These are phyloP conservation scores for Bagarius yarrelli DNA, from an alignment of 2,113 vertebrate genomes.

Conservation along the genomic window DNA sequence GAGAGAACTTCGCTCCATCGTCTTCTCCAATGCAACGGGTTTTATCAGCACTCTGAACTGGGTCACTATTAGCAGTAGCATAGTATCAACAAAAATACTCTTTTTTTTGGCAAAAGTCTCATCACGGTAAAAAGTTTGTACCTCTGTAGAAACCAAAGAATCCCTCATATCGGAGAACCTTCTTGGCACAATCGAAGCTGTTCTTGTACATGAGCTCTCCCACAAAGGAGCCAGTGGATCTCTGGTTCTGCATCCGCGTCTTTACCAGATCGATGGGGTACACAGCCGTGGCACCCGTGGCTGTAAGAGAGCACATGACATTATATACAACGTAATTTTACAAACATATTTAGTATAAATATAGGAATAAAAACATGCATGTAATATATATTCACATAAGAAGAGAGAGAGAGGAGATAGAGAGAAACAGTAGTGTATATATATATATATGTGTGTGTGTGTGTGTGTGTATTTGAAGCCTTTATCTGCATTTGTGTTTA, in stretches of 20 bases:
- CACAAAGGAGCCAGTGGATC: conserved; percentile 83
- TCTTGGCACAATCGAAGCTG: conserved; percentile 96
- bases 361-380: background rate
- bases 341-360: conserved; percentile 8
- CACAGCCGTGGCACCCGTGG: conserved; percentile 90
- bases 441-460: too few species aligned
- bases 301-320: conserved; percentile 63
- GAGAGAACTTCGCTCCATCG: background rate
- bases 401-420: too few species aligned
- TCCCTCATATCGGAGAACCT: conserved; percentile 90
- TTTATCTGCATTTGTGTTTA: background rate
- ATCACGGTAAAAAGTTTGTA: conserved; percentile 56
- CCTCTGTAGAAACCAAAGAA: conserved; percentile 95
- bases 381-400: background rate
- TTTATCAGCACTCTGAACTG: background rate
- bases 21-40: background rate
- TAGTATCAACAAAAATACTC: too few species aligned
- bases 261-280: conserved; percentile 97
- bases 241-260: conserved; percentile 97
- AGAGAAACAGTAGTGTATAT: too few species aligned
- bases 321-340: conserved; percentile 12
- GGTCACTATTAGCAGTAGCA: background rate
- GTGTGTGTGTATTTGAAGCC: too few species aligned
- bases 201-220: conserved; percentile 96
- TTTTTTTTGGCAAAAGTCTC: background rate